A percentile compares a stretch with the other conserved stretches of the same genome.
phyloP scores from a whole-genome alignment of 2,113 vertebrate species.

The Kryptolebias marmoratus region DNA sequence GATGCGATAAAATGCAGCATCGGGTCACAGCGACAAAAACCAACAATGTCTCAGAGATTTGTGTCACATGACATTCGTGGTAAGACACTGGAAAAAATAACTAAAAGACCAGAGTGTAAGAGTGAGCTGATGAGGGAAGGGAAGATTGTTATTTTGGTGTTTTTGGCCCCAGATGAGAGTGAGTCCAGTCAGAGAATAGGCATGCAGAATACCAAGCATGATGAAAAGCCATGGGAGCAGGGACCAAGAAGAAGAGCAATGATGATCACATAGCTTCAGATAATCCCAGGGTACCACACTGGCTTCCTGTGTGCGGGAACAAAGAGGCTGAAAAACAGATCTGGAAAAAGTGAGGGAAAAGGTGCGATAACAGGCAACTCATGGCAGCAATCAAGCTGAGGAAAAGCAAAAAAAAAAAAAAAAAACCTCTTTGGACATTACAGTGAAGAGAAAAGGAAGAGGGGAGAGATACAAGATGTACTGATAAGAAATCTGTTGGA shows the following conservation, averaged over 20 bases:
- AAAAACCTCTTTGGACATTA: constrained; percentile 19
- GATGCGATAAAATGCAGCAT: constrained; percentile 29
- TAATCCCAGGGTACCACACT: constrained; percentile 63
- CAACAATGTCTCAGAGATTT: constrained; percentile 41
- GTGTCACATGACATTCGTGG: constrained; percentile 46
- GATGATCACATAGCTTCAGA: constrained; percentile 62
- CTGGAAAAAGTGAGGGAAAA: constrained; percentile 29
- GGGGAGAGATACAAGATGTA: constrained; percentile 16
- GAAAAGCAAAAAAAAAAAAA: neutral
- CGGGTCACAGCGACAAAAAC: constrained; percentile 32
- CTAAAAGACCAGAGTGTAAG: constrained; percentile 49
- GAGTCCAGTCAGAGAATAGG: constrained; percentile 75
- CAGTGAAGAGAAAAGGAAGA: constrained; percentile 11
- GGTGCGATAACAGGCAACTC: neutral
- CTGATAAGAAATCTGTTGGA: constrained; percentile 20
- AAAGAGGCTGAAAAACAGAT: constrained; percentile 22
- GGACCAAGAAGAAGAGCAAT: constrained; percentile 59
- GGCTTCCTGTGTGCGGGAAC: constrained; percentile 66
- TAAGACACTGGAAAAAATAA: constrained; percentile 39
- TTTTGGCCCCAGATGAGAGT: constrained; percentile 73
- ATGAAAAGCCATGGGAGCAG: constrained; percentile 64
- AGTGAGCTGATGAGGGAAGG: constrained; percentile 52
- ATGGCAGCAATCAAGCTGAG: constrained; percentile 14
- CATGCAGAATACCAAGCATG: constrained; percentile 69
- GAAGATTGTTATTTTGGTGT: constrained; percentile 73